Evolutionary conservation across 1,140 invertebrate species (phyloP), one percentile per base, ranked within the genome.

Genomic region (Zaprionus kolodkinae): DNA sequence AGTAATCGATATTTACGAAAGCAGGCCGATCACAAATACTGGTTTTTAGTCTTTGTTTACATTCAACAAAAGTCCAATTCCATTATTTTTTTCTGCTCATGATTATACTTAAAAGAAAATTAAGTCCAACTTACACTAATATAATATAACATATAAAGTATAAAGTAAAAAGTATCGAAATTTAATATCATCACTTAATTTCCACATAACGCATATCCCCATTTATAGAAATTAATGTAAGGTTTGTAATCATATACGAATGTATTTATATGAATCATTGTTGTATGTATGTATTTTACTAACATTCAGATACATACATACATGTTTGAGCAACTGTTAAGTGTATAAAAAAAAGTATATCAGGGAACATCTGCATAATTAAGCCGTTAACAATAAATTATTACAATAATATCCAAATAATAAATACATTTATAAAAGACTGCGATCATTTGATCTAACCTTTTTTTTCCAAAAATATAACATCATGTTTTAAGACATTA

Each of bases 271-370:
- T 50, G 11, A 50, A 50, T 17, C 45, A 50, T 5, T 21, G n/a
- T 21, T 50, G 17, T 6, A 21, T 50, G 7, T 12, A 21, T 50
- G 33, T 12, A 11, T 50, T 9, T 48, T 50, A 45, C 40, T 15
- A 15, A 50, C 17, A 25, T 50, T 50, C 45, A 50, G 45, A 50
- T 50, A 50, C 21, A 50, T 50, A 50, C n/a, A 50, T 50, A 50
- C n/a, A 50, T 50, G 21, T 50, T 21, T 50, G 45, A 50, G 45
- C 45, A 50, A 50, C 15, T 12, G 45, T 50, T 50, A 50, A 50
- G 45, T 50, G 45, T 50, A 50, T 50, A 21, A 50, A 50, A 48
- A n/a, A 50, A 50, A 45, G 40, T 50, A 50, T 50, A 50, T 50
- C 45, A 50, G 45, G 45, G 45, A 50, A 50, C 45, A 50, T 50